A percentile compares a stretch with the other conserved stretches of the same genome.
Conservation (phyloP, 2,888 invertebrate genomes). For the Xestia ashworthii region DNA sequence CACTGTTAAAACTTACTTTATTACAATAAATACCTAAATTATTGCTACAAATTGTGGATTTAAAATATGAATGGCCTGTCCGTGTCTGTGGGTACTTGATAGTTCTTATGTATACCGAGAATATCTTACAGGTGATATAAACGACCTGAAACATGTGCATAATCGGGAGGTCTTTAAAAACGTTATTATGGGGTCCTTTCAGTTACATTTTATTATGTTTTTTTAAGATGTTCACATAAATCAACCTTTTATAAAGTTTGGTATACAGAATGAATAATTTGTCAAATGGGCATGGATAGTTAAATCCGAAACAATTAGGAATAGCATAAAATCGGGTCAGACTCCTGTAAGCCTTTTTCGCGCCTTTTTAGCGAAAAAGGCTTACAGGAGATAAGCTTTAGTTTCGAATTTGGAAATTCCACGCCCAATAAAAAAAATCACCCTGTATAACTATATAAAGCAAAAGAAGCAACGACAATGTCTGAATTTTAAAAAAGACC, state of each 20-base stretch:
- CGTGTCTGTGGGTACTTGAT: slow-evolving; percentile 29
- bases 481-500: slow-evolving; percentile 14
- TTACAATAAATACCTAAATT: slow-evolving; percentile 40
- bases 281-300: not conserved
- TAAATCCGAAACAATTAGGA: not conserved
- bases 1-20: slow-evolving; percentile 15
- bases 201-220: not conserved
- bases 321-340: too few relatives aligned
- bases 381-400: too few relatives aligned
- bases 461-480: not conserved
- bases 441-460: not conserved
- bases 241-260: not conserved
- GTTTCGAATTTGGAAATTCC: not conserved
- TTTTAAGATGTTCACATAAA: not conserved
- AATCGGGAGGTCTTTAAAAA: slow-evolving; percentile 39
- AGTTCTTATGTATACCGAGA: slow-evolving; percentile 11
- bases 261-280: not conserved
- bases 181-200: not conserved
- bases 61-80: slow-evolving; percentile 44
- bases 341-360: too few relatives aligned
- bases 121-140: slow-evolving; percentile 46
- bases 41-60: slow-evolving; percentile 42
- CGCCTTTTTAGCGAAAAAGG: too few relatives aligned
- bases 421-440: not conserved
- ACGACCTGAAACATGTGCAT: slow-evolving; percentile 18